These are phyloP conservation scores for Drosophila phalerata DNA, from an alignment of 2,888 invertebrate genomes.

Conservation along the genomic window DNA sequence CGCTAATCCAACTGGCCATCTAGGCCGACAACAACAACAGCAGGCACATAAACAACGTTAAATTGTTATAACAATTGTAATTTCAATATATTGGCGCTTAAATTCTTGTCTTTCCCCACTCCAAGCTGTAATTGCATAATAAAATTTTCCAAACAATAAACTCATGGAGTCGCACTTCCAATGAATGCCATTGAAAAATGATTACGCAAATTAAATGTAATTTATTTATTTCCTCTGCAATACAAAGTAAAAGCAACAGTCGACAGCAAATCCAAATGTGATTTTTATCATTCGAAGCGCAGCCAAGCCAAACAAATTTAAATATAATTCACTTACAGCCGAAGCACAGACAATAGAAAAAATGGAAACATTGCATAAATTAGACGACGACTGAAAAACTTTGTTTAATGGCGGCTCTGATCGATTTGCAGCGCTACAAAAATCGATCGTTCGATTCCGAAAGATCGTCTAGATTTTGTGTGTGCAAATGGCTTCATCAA, in stretches of 20 bases:
- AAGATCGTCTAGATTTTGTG: constrained; percentile 60
- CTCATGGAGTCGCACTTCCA: constrained; percentile 25
- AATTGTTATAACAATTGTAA: background rate
- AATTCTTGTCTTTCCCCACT: constrained; percentile 37
- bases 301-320: constrained; percentile 66
- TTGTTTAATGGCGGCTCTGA: constrained; percentile 61
- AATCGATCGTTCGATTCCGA: constrained; percentile 48
- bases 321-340: constrained; percentile 69
- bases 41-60: too few species aligned
- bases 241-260: constrained; percentile 60
- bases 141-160: constrained; percentile 45
- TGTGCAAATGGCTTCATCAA: constrained; percentile 53
- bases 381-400: constrained; percentile 40
- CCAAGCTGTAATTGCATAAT: constrained; percentile 45
- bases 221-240: constrained; percentile 57
- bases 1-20: constrained; percentile 34
- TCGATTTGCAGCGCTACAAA: constrained; percentile 62
- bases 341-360: constrained; percentile 33
- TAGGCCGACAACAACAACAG: constrained; percentile 21
- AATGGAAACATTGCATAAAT: constrained; percentile 68
- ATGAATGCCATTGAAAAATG: constrained; percentile 68
- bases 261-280: constrained; percentile 48
- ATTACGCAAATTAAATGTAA: constrained; percentile 77
- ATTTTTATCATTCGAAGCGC: constrained; percentile 70
- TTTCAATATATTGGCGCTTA: constrained; percentile 26